Evolutionary conservation across 2,113 vertebrate species (phyloP), one percentile per base, ranked within the genome.

Genomic region (Platichthys flesus): DNA sequence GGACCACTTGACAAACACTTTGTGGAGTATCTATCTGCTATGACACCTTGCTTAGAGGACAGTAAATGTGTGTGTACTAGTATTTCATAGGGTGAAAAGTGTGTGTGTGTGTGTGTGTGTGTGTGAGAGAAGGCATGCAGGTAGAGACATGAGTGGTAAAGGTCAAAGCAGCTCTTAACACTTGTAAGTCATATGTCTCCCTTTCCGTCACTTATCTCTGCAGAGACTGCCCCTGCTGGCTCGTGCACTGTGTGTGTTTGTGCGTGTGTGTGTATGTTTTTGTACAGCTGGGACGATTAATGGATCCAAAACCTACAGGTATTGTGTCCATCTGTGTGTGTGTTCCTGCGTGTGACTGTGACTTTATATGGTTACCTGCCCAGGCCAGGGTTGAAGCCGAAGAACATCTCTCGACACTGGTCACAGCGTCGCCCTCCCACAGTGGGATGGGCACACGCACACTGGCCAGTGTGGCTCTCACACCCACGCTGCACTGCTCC

Each of bases 301-400:
- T 63, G 57, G 20, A 54, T 51, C 14, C n/a, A 60, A 5, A 54
- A 59, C 13, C 10, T 2, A 37, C 21, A 63, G 12, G 47, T 35
- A 31, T 26, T 13, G 2, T 59, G 13, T 71, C 26, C 16, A 57
- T 67, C 2, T 65, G 9, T 9, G n/a, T 54, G n/a, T 54, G 51
- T 54, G 18, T 45, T 51, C 61, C 28, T 68, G 52, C 42, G 18
- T 45, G 63, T 45, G 15, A 52, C 18, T 75, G 15, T 31, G 6
- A 47, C 37, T 3, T 62, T 83, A 61, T 56, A 42, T 10, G 85
- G n/a, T 93, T 91, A 97, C 97, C 95, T 97, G 87, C 96, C 96
- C 42, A 91, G 88, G 73, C 93, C 90, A 74, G 94, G 91, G 78
- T 97, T 94, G 86, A 98, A 97, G 78, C 95, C 95, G 85, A 95